Base-by-base conservation (phyloP, 1,140 invertebrate species). In the Dinoponera quadriceps region DNA sequence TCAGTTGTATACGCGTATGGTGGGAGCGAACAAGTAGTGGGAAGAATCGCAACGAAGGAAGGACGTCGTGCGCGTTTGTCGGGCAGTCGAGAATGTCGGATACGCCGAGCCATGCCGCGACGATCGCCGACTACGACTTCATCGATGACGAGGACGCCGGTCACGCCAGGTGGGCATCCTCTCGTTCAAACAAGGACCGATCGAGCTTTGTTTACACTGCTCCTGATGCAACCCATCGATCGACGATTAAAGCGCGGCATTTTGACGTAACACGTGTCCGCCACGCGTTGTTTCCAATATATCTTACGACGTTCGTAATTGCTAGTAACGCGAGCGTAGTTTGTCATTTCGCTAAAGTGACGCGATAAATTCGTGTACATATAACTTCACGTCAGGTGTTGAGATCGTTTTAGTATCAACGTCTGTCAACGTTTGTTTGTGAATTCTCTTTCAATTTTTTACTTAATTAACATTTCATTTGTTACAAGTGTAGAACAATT, bases 61-160 rank as follows among this genome's bases (percentile, higher is more conserved):
- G 38, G 11, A 29, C 55, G 16, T 72, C 14, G 62, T 49, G 25
- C n/a, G 33, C n/a, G 63, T 73, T 49, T 51, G 27, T 65, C 51
- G 22, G 11, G 18, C 11, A 1, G 20, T 1, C 16, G 3, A 82
- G 59, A 62, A 89, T 86, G 83, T 60, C 27, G 33, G 25, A 38
- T 16, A 59, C 18, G 51, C 44, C 55, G 51, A 83, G 25, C 0
- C n/a, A 74, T 73, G 18, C 51, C 33, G 54, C n/a, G 60, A 75
- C 20, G 7, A 54, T 72, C 44, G 22, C 33, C 11, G 57, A 16
- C 18, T 68, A 20, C 49, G 80, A 62, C 11, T 63, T 49, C n/a
- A 60, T 68, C 14, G 85, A 88, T 27, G 84, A 89, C 16, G 87
- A 88, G 5, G 88, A 89, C 18, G 73, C 20, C n/a, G 66, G 62